phyloP scores from a whole-genome alignment of 2,797 vertebrate genomes.

The Echiichthys vipera region DNA sequence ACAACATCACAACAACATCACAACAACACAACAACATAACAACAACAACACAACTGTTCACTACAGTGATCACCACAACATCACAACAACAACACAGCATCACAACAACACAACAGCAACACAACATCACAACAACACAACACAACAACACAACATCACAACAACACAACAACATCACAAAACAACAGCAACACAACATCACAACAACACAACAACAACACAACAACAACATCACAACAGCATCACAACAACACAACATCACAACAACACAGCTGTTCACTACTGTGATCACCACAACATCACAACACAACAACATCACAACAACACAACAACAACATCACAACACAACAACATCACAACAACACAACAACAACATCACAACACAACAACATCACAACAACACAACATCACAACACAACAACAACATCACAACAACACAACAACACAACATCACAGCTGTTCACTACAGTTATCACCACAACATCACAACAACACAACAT shows the following conservation, averaged over 20 bases:
- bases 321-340: neutral
- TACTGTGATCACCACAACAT: too few relatives aligned
- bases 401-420: neutral
- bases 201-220: neutral
- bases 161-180: too few relatives aligned
- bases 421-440: neutral
- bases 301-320: neutral
- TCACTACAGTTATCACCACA: too few relatives aligned
- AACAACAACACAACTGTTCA: too few relatives aligned
- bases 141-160: neutral
- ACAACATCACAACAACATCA: neutral
- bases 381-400: neutral
- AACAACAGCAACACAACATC: neutral
- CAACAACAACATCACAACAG: neutral
- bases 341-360: neutral
- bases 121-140: neutral
- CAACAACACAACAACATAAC: neutral
- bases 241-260: neutral
- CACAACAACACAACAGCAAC: neutral
- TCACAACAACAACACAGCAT: neutral
- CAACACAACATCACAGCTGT: neutral
- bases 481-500: neutral
- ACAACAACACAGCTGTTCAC: too few relatives aligned
- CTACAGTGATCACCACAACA: too few relatives aligned
- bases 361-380: neutral